phyloP scores from a whole-genome alignment of 2,113 vertebrate genomes.

The Centropus unirufus region DNA sequence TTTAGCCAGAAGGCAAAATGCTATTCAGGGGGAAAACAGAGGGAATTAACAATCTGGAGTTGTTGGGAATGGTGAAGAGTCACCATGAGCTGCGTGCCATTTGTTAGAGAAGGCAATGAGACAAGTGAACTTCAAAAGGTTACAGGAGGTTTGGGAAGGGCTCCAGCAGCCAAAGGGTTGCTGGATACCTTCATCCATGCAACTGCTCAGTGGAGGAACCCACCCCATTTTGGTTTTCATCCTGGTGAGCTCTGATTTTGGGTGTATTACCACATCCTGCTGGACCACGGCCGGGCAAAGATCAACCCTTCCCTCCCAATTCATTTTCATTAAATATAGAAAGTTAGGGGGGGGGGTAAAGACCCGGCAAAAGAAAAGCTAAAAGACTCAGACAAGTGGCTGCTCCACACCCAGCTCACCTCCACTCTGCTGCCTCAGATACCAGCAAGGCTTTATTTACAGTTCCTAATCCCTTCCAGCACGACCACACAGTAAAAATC shows the following conservation, averaged over 20 bases:
- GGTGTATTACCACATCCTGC: background rate
- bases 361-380: background rate
- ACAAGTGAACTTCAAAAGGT: background rate
- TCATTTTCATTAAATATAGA: background rate
- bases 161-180: background rate
- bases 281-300: background rate
- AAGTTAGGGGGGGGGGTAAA: fast-evolving
- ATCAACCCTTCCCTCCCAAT: background rate
- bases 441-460: background rate
- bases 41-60: conserved; percentile 76
- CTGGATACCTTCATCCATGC: background rate
- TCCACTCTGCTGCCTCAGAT: background rate
- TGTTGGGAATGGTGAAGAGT: conserved; percentile 38
- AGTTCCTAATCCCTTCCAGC: background rate
- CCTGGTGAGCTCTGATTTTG: background rate
- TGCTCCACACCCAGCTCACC: background rate
- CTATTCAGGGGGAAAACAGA: conserved; percentile 38
- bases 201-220: fast-evolving
- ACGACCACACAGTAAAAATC: fast-evolving
- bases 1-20: conserved; percentile 65
- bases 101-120: background rate
- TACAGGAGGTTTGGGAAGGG: background rate
- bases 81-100: background rate
- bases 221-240: fast-evolving
- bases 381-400: background rate